phyloP scores from a whole-genome alignment of 2,113 vertebrate species.

The Capricornis sumatraensis region DNA sequence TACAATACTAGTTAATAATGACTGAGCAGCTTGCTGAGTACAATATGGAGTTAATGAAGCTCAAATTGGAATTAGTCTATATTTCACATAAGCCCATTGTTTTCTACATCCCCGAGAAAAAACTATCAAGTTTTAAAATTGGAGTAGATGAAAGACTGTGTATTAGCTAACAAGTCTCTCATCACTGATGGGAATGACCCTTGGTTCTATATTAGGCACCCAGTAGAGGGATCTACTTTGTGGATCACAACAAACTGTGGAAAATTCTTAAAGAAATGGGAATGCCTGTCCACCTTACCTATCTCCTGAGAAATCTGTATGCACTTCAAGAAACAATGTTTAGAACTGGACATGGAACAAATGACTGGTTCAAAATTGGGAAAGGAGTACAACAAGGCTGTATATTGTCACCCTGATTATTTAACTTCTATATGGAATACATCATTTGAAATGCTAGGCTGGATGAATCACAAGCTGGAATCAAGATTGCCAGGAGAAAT shows the following conservation, averaged over 20 bases:
- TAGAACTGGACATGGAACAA: neutral
- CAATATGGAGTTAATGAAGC: neutral
- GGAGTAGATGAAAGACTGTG: neutral
- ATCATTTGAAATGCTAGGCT: neutral
- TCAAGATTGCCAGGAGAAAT: neutral
- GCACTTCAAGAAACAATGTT: neutral
- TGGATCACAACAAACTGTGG: neutral
- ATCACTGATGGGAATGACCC: neutral
- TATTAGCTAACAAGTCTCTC: neutral
- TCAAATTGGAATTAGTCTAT: neutral
- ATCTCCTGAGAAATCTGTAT: neutral
- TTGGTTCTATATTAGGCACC: neutral
- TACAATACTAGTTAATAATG: neutral
- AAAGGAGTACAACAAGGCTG: neutral
- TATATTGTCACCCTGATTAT: neutral
- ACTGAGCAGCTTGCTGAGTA: neutral
- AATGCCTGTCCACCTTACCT: neutral
- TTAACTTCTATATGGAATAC: neutral
- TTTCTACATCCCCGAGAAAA: neutral
- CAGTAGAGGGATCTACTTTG: neutral
- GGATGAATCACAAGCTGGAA: neutral
- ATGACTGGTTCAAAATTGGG: neutral
- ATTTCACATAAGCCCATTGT: neutral
- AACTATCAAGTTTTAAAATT: neutral
- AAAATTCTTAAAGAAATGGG: neutral